These are phyloP conservation scores for Lathronympha strigana DNA, from an alignment of 2,888 invertebrate genomes.

Conservation along the genomic window DNA sequence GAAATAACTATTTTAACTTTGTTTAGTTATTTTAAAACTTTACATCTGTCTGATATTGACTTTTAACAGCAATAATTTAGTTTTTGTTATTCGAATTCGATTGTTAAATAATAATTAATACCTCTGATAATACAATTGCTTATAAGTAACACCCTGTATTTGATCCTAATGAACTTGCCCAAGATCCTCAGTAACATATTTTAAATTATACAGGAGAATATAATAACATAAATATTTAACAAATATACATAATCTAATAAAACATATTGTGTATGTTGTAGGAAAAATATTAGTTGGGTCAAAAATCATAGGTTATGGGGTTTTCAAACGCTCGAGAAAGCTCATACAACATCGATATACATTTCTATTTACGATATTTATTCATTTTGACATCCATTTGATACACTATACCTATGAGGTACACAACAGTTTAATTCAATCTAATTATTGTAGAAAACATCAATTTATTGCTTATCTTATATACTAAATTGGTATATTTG, in stretches of 20 bases:
- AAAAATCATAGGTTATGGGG: not conserved
- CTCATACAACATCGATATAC: constrained; percentile 13
- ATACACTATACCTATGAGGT: constrained; percentile 34
- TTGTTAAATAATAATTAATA: constrained; percentile 8
- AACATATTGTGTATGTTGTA: not conserved
- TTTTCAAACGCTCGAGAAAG: not conserved
- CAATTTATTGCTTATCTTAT: constrained; percentile 33
- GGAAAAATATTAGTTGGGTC: not conserved
- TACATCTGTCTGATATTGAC: not conserved
- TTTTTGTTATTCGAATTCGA: not conserved
- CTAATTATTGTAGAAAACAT: constrained; percentile 36
- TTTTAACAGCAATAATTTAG: not conserved
- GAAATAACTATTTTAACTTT: not conserved
- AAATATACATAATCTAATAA: not conserved
- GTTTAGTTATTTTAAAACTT: too few relatives aligned
- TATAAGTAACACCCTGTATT: constrained; percentile 57
- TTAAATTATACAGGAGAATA: not conserved
- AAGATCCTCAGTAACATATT: constrained; percentile 1
- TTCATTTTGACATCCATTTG: constrained; percentile 14
- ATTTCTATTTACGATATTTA: constrained; percentile 12
- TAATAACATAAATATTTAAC: not conserved
- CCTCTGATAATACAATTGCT: constrained; percentile 34
- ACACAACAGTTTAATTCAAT: constrained; percentile 24
- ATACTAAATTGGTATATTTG: constrained; percentile 15
- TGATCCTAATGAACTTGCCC: constrained; percentile 50